phyloP scores from a whole-genome alignment of 2,888 invertebrate genomes.

The Colletes collaris region DNA sequence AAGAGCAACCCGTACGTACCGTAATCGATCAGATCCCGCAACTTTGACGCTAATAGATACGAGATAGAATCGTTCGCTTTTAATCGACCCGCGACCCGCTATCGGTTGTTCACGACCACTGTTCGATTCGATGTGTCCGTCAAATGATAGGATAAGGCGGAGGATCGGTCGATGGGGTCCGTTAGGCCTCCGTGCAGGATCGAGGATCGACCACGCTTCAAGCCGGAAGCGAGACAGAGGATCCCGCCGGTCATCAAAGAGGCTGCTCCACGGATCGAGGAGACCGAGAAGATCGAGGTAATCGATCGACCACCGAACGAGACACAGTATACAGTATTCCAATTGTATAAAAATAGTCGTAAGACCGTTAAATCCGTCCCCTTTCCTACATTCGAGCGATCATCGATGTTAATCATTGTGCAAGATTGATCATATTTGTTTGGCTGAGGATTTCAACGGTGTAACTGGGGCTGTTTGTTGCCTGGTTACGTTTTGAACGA shows the following conservation, averaged over 20 bases:
- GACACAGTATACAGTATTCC: no score
- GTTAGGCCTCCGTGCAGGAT: slow-evolving; percentile 51
- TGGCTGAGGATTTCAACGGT: not conserved
- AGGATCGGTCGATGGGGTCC: slow-evolving; percentile 31
- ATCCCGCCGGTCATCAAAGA: slow-evolving; percentile 62
- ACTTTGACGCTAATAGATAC: not conserved
- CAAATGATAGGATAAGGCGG: slow-evolving; percentile 43
- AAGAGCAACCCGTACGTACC: slow-evolving; percentile 35
- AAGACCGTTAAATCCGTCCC: no score
- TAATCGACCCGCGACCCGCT: not conserved
- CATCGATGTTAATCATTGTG: no score
- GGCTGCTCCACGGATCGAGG: slow-evolving; percentile 55
- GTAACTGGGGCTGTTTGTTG: not conserved
- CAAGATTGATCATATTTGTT: no score
- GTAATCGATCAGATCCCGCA: slow-evolving; percentile 59
- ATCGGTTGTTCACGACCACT: not conserved
- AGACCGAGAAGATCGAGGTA: slow-evolving; percentile 64
- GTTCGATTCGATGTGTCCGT: slow-evolving; percentile 19
- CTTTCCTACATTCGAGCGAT: no score
- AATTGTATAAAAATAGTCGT: no score
- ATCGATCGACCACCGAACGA: slow-evolving; percentile 43
- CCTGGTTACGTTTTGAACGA: slow-evolving; percentile 13
- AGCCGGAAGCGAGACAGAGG: slow-evolving; percentile 70
- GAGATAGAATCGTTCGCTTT: slow-evolving; percentile 9
- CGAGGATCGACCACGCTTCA: slow-evolving; percentile 58